Evolutionary conservation across 2,888 invertebrate species (phyloP).

Genomic region (Neoascia interrupta): DNA sequence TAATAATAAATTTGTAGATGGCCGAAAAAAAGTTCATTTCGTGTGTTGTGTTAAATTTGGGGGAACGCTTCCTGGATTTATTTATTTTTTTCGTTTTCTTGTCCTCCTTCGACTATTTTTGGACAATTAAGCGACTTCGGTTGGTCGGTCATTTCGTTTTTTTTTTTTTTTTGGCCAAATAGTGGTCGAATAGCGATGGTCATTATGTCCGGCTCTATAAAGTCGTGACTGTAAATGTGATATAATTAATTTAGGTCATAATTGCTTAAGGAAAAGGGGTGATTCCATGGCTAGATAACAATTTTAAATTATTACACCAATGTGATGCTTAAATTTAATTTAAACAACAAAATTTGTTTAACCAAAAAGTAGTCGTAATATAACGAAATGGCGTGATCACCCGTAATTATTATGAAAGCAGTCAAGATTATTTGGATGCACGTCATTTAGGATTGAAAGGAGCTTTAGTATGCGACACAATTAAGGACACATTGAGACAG

Average conservation of each 20-base stretch:
- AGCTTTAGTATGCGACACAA: no score
- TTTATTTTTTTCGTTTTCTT: constrained; percentile 19
- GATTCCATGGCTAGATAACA: constrained; percentile 46
- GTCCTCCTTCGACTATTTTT: constrained; percentile 9
- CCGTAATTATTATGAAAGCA: no score
- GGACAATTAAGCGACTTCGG: constrained; percentile 19
- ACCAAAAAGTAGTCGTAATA: no score
- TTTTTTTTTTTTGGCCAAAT: no score
- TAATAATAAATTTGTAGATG: constrained; percentile 57
- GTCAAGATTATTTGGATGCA: no score
- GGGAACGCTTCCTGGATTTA: constrained; percentile 67
- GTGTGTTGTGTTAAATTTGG: constrained; percentile 59
- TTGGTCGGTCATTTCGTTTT: constrained; percentile 5
- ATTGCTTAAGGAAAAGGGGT: constrained; percentile 40
- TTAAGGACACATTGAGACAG: no score
- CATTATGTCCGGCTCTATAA: constrained; percentile 28
- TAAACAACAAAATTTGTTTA: no score
- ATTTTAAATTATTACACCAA: constrained; percentile 50
- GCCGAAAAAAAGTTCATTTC: constrained; percentile 37
- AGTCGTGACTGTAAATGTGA: constrained; percentile 57
- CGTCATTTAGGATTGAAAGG: no score
- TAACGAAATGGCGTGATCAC: no score
- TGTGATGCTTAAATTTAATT: constrained; percentile 42
- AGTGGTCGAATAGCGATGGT: constrained; percentile 10
- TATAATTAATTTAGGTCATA: constrained; percentile 65